Percentiles rank a stretch among this genome's conserved stretches.
Conservation (phyloP, 2,888 invertebrate genomes). For the Aradus depressus region DNA sequence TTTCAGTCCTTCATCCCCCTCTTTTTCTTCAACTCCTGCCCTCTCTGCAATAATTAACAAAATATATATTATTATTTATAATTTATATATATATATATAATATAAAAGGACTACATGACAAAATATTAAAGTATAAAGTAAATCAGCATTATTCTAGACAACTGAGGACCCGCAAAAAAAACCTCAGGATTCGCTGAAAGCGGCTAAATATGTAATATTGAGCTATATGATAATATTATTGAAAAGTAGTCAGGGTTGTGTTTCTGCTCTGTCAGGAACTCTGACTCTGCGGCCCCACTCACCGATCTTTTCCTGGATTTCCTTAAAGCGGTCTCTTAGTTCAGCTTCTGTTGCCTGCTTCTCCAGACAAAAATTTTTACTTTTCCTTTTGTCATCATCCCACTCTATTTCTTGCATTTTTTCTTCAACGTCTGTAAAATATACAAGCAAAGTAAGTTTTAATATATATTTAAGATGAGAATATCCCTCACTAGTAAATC, state of each 20-base stretch:
- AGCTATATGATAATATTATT: neutral
- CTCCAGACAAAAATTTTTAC: neutral
- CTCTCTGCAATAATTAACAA: too few relatives aligned
- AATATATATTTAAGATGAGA: neutral
- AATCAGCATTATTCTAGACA: too few relatives aligned
- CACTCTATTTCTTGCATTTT: slow-evolving; percentile 10
- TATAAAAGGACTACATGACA: too few relatives aligned
- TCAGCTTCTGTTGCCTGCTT: neutral
- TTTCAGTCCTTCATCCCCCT: too few relatives aligned
- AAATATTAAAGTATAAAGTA: too few relatives aligned
- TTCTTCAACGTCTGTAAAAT: slow-evolving; percentile 1
- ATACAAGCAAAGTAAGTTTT: neutral
- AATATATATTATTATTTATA: too few relatives aligned
- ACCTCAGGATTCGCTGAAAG: too few relatives aligned
- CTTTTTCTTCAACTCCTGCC: too few relatives aligned
- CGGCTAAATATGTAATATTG: neutral
- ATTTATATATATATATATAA: too few relatives aligned
- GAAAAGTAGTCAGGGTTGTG: neutral
- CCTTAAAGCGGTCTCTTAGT: neutral
- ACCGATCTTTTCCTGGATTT: neutral
- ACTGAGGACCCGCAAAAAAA: too few relatives aligned
- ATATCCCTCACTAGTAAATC: neutral
- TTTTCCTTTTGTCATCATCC: slow-evolving; percentile 8
- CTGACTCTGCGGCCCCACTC: too few relatives aligned
- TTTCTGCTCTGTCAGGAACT: too few relatives aligned